These are phyloP conservation scores for Acromyrmex echinatior DNA, from an alignment of 1,140 invertebrate genomes.

Conservation along the genomic window DNA sequence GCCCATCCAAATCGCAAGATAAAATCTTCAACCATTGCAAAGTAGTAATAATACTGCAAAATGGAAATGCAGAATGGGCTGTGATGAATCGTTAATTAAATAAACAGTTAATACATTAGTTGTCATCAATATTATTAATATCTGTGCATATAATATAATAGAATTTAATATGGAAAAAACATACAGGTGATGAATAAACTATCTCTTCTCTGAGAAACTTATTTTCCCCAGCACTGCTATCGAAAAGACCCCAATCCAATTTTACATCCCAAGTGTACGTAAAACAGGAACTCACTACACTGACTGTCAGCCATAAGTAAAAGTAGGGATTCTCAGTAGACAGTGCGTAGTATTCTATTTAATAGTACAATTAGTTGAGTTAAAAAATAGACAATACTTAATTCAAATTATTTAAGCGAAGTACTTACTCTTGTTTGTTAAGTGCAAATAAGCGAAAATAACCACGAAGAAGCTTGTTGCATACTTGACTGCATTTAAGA, in stretches of 20 bases:
- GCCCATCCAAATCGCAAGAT: constrained; percentile 95
- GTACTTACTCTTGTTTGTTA: constrained; percentile 86
- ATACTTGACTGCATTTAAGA: constrained; percentile 94
- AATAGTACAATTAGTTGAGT: constrained; percentile 14
- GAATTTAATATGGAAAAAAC: constrained; percentile 45
- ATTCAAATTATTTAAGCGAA: background rate
- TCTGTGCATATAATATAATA: background rate
- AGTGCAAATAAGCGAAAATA: constrained; percentile 89
- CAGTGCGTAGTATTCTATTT: constrained; percentile 88
- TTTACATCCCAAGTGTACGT: constrained; percentile 98
- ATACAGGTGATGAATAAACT: constrained; percentile 90
- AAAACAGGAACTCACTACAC: constrained; percentile 93
- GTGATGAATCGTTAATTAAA: background rate
- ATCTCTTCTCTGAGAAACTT: constrained; percentile 92
- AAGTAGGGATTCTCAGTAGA: constrained; percentile 92
- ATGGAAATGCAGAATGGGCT: constrained; percentile 23
- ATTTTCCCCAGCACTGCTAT: constrained; percentile 94
- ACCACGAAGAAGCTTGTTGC: constrained; percentile 93
- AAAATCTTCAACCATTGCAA: constrained; percentile 93
- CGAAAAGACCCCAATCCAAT: constrained; percentile 99
- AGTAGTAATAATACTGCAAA: constrained; percentile 90
- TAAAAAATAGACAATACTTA: background rate
- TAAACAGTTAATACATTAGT: background rate
- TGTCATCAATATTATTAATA: background rate
- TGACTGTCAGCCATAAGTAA: constrained; percentile 92